Evolutionary conservation across 2,888 invertebrate genomes (phyloP).

Genomic region (Drosophila anceps): DNA sequence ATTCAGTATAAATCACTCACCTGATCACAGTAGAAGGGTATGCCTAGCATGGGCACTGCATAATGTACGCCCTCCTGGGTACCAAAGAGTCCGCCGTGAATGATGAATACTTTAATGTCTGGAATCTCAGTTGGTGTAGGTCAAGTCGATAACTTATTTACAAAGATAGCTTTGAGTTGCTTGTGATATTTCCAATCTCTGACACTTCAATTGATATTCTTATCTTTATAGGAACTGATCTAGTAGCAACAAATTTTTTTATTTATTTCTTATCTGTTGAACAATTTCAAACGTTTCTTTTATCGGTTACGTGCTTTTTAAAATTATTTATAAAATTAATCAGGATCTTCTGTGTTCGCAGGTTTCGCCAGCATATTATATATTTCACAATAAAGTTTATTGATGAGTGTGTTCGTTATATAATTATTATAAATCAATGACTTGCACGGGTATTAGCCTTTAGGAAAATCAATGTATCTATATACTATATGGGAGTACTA

Average conservation of each 20-base stretch:
- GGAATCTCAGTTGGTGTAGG: conserved; percentile 36
- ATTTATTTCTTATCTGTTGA: not conserved
- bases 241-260: not conserved
- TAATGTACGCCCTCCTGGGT: conserved; percentile 85
- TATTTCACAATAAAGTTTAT: not conserved
- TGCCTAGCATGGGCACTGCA: conserved; percentile 85
- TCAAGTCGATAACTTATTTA: conserved; percentile 7
- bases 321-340: not conserved
- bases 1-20: conserved; percentile 16
- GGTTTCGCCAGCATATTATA: not conserved
- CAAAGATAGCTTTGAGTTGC: no score
- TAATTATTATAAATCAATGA: not conserved
- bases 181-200: not conserved
- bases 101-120: conserved; percentile 85
- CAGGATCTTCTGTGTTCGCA: not conserved
- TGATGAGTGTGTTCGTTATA: not conserved
- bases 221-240: not conserved
- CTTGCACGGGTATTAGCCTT: not conserved
- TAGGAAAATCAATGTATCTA: no score
- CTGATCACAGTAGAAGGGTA: conserved; percentile 86
- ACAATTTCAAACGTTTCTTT: not conserved
- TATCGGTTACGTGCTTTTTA: not conserved
- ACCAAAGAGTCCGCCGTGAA: conserved; percentile 85
- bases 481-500: no score
- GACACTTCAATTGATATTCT: not conserved